Percentiles rank a stretch among this genome's conserved stretches.
Evolutionary conservation across 2,113 vertebrate genomes (phyloP).

Genomic region (Furnarius figulus): DNA sequence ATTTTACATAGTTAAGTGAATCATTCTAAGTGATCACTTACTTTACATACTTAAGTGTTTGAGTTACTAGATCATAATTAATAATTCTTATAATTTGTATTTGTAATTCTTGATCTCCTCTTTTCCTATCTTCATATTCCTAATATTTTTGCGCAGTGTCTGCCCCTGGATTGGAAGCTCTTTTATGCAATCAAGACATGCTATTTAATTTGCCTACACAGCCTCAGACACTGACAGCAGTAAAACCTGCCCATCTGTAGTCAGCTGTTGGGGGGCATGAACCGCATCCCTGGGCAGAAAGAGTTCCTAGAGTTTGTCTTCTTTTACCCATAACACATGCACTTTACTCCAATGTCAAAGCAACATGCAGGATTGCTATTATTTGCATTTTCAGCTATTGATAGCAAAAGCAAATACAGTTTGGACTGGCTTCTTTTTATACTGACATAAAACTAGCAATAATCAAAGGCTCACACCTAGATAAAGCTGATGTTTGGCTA

Average conservation of each 20-base stretch:
- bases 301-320: neutral
- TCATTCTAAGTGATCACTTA: neutral
- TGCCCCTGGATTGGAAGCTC: neutral
- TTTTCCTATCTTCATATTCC: neutral
- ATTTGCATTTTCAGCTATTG: neutral
- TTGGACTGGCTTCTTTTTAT: neutral
- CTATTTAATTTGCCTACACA: neutral
- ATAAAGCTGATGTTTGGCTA: neutral
- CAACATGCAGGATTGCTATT: neutral
- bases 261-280: neutral
- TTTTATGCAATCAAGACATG: neutral
- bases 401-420: neutral
- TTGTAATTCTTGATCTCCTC: neutral
- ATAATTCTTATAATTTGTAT: neutral
- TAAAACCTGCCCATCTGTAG: neutral
- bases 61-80: neutral
- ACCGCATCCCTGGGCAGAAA: fast-evolving
- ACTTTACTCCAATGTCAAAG: neutral
- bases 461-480: neutral
- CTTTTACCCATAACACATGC: neutral
- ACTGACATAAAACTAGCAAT: neutral
- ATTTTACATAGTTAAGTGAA: neutral
- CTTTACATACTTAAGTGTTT: neutral
- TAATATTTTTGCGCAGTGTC: neutral
- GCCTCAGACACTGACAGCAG: neutral